phyloP scores from a whole-genome alignment of 2,797 vertebrate species.

The Anolis apletophallus region DNA sequence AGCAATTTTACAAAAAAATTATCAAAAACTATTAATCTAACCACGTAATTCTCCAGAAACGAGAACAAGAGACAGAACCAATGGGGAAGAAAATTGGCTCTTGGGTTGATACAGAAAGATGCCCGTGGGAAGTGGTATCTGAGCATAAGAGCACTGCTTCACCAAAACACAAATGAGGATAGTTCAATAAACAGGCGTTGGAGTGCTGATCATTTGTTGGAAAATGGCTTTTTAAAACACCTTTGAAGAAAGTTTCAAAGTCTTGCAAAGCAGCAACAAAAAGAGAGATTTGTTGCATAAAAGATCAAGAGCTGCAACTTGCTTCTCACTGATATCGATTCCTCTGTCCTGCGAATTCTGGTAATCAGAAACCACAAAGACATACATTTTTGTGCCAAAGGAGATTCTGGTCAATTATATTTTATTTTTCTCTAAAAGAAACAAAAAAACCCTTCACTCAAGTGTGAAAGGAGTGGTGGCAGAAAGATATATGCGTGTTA shows the following conservation, averaged over 20 bases:
- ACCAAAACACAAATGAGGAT: not conserved
- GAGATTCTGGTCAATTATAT: not conserved
- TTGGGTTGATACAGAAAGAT: not conserved
- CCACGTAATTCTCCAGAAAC: constrained; percentile 31
- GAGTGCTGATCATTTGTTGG: no score
- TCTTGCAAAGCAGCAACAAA: not conserved
- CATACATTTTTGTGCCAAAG: constrained; percentile 6
- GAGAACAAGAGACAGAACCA: not conserved
- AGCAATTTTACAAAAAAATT: constrained; percentile 27
- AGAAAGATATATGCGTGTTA: constrained; percentile 51
- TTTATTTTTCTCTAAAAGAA: not conserved
- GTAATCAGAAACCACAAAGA: constrained; percentile 15
- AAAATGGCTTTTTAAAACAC: not conserved
- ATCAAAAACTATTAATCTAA: constrained; percentile 35
- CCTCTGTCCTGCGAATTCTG: not conserved
- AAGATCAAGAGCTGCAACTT: not conserved
- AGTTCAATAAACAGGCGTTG: not conserved
- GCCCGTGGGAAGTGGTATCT: not conserved
- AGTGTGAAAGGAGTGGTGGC: constrained; percentile 41
- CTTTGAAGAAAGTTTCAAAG: not conserved
- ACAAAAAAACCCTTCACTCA: constrained; percentile 35
- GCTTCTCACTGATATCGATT: not conserved
- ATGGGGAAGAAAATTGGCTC: not conserved
- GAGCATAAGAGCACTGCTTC: not conserved
- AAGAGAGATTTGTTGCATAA: not conserved